These are phyloP conservation scores for Diorhabda carinulata DNA, from an alignment of 1,140 invertebrate genomes.

Conservation along the genomic window DNA sequence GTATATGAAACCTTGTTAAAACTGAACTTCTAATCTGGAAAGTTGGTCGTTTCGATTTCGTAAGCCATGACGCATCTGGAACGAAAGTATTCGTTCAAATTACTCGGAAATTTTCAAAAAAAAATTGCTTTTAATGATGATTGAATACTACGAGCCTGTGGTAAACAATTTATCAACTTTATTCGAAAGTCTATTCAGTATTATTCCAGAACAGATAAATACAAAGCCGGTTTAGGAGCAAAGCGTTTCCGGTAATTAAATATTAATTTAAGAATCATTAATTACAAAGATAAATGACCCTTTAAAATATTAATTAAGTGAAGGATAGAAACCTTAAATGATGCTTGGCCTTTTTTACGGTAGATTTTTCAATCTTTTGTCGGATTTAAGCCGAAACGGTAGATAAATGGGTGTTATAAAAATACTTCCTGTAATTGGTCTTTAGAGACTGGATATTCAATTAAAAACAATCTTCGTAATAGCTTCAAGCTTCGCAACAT, in stretches of 20 bases:
- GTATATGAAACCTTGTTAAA: too few species aligned
- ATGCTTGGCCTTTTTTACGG: constrained; percentile 5
- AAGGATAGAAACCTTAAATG: constrained; percentile 25
- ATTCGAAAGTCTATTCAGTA: constrained; percentile 26
- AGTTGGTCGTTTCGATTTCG: neutral
- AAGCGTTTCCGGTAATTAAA: constrained; percentile 39
- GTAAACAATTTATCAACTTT: constrained; percentile 31
- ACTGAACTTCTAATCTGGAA: too few species aligned
- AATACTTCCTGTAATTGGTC: neutral
- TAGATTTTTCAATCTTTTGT: neutral
- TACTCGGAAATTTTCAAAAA: constrained; percentile 7
- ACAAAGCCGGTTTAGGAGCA: constrained; percentile 28
- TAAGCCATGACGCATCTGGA: neutral
- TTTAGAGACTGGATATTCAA: neutral
- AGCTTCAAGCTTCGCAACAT: too few species aligned
- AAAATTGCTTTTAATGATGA: constrained; percentile 19
- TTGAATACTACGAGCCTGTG: constrained; percentile 17
- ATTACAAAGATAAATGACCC: constrained; percentile 42
- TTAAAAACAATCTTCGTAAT: too few species aligned
- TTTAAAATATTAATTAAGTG: constrained; percentile 41
- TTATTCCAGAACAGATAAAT: constrained; percentile 32
- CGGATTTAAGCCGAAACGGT: neutral
- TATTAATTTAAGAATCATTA: constrained; percentile 43
- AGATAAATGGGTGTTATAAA: neutral
- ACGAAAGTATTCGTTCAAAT: neutral